Conservation (phyloP, 2,113 vertebrate genomes). For the Catagonus wagneri region DNA sequence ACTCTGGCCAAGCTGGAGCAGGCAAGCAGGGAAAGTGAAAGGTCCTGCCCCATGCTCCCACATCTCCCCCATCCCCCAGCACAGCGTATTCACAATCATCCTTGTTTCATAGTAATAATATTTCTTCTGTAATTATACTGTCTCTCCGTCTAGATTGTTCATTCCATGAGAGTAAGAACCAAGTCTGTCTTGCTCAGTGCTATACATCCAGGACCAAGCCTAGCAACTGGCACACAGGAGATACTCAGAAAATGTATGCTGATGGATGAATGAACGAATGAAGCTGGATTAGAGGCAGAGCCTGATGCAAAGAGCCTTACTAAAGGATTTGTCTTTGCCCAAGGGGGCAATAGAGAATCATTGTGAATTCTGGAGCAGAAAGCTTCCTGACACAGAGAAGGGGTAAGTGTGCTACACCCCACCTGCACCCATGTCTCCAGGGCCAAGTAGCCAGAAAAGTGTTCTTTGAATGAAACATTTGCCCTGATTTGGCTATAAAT, state of each 20-base stretch:
- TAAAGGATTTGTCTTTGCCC: slow-evolving; percentile 53
- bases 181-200: neutral
- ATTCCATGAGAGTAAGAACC: neutral
- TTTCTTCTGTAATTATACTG: slow-evolving; percentile 3
- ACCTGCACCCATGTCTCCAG: neutral
- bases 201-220: neutral
- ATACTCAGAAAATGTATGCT: slow-evolving; percentile 33
- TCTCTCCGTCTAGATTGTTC: neutral
- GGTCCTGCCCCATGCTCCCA: neutral
- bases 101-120: slow-evolving; percentile 25
- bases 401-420: neutral
- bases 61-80: neutral
- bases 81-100: neutral
- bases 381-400: neutral
- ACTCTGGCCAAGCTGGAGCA: neutral
- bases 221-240: neutral
- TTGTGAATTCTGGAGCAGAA: slow-evolving; percentile 42
- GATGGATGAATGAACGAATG: slow-evolving; percentile 28
- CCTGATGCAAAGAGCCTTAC: slow-evolving; percentile 12
- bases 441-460: slow-evolving; percentile 14
- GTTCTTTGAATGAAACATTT: slow-evolving; percentile 10
- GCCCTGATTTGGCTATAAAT: slow-evolving; percentile 24
- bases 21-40: neutral
- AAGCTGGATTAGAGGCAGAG: slow-evolving; percentile 20
- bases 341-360: neutral